Evolutionary conservation across 2,113 vertebrate genomes (phyloP).

Genomic region (Amphiprion ocellaris): DNA sequence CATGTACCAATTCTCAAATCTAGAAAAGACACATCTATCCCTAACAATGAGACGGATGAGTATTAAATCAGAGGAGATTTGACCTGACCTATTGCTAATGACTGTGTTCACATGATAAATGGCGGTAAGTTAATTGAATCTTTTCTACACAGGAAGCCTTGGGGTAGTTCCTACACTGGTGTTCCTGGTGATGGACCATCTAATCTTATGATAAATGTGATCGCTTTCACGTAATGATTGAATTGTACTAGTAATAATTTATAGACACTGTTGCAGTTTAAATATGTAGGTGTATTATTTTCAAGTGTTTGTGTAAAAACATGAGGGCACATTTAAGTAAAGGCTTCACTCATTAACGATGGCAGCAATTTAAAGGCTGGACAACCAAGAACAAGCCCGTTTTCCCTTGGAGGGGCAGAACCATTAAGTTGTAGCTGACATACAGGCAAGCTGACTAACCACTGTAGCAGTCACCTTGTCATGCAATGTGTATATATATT

Average conservation of each 20-base stretch:
- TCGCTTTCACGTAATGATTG: constrained; percentile 16
- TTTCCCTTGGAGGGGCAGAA: constrained; percentile 1
- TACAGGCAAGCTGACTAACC: constrained; percentile 50
- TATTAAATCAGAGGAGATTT: constrained; percentile 53
- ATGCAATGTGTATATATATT: not conserved
- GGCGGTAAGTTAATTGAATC: constrained; percentile 64
- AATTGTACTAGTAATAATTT: constrained; percentile 23
- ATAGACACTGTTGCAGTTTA: not conserved
- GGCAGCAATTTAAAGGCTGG: constrained; percentile 31
- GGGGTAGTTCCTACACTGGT: constrained; percentile 34
- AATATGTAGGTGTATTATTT: constrained; percentile 7
- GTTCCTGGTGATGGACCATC: constrained; percentile 41
- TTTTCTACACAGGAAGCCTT: constrained; percentile 44
- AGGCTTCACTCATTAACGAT: constrained; percentile 7
- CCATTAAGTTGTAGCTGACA: constrained; percentile 38
- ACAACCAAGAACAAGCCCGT: constrained; percentile 17
- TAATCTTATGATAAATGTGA: constrained; percentile 33
- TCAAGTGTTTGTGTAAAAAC: not conserved
- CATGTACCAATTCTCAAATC: constrained; percentile 8
- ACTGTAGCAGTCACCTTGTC: constrained; percentile 51
- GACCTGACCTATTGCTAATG: constrained; percentile 66
- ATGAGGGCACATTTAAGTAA: constrained; percentile 10
- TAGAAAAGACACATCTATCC: constrained; percentile 17
- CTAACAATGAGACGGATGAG: constrained; percentile 43
- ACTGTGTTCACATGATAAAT: constrained; percentile 70